Evolutionary conservation across 2,113 vertebrate species (phyloP).

Genomic region (Zootoca vivipara): DNA sequence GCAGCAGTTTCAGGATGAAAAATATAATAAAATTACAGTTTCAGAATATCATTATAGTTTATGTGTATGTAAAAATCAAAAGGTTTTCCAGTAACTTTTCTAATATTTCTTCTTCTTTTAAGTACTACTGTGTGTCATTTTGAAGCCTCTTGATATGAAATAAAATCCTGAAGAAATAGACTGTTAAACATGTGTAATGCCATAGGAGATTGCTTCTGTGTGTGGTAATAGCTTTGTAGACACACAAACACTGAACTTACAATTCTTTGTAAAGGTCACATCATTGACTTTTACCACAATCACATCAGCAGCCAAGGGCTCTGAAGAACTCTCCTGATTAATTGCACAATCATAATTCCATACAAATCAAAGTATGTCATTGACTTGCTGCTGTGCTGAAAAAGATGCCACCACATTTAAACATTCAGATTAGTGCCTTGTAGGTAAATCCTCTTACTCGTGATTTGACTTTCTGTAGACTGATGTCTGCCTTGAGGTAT

Average conservation of each 20-base stretch:
- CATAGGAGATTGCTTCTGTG: neutral
- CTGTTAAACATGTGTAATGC: neutral
- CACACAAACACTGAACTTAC: neutral
- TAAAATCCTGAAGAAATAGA: neutral
- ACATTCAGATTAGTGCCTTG: slow-evolving; percentile 67
- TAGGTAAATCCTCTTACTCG: slow-evolving; percentile 71
- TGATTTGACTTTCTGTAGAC: slow-evolving; percentile 74
- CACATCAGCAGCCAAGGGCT: slow-evolving; percentile 44
- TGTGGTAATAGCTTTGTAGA: slow-evolving; percentile 25
- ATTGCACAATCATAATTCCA: slow-evolving; percentile 44
- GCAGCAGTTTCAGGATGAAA: slow-evolving; percentile 28
- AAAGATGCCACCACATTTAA: slow-evolving; percentile 59
- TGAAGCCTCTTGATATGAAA: slow-evolving; percentile 31
- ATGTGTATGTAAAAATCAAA: slow-evolving; percentile 24
- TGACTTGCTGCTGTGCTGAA: slow-evolving; percentile 46
- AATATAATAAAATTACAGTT: slow-evolving; percentile 25
- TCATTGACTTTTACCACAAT: slow-evolving; percentile 36
- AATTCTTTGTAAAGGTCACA: slow-evolving; percentile 39
- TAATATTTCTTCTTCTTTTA: neutral
- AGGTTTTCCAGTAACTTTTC: slow-evolving; percentile 4
- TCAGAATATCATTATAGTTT: slow-evolving; percentile 28
- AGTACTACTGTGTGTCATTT: neutral
- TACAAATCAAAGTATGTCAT: slow-evolving; percentile 47
- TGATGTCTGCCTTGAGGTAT: slow-evolving; percentile 82
- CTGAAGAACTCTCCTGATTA: slow-evolving; percentile 39